Evolutionary conservation across 2,797 vertebrate genomes (phyloP), one percentile per base, ranked within the genome.

Genomic region (Labeo calbasu): DNA sequence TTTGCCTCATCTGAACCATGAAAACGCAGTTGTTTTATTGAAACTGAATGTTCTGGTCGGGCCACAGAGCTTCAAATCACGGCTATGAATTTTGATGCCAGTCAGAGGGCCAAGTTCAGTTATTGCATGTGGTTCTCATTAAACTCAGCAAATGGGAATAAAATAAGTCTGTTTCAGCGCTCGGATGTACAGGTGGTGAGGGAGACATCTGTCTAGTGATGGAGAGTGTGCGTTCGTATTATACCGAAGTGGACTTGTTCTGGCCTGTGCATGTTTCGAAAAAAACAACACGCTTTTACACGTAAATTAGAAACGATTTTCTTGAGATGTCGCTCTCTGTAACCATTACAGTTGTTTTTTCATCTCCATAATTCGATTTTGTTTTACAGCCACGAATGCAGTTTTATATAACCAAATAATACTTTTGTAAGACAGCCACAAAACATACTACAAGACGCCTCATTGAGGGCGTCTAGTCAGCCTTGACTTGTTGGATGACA

Each of bases 41-140:
- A 71, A 85, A 77, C 57, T 13, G 59, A 77, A 50, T 66, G 48
- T 70, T 65, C 51, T 80, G 43, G 76, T 79, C 61, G 14, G 55
- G 71, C 61, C 79, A 46, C 72, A 32, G 72, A 86, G 78, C 77
- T 86, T 85, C 86, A 90, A 82, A 91, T 87, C 86, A 84, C 86
- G 87, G 57, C 57, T 71, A 57, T 87, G 84, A 86, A 77, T 77
- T 77, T 79, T 79, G 79, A 85, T 82, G 84, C 78, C 87, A 84
- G 83, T 83, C 68, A 32, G 77, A 85, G 40, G 78, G 48, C 68
- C 51, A 43, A 68, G 84, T 73, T 43, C 59, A 78, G 72, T 43
- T 77, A 40, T 76, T 77, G 75, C 86, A 82, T 81, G 75, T 85
- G 83, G 77, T 88, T 86, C 87, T 83, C 79, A 57, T 88, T 81